Base-by-base conservation (phyloP, 2,797 vertebrate species). In the Basileuterus tristriatus region DNA sequence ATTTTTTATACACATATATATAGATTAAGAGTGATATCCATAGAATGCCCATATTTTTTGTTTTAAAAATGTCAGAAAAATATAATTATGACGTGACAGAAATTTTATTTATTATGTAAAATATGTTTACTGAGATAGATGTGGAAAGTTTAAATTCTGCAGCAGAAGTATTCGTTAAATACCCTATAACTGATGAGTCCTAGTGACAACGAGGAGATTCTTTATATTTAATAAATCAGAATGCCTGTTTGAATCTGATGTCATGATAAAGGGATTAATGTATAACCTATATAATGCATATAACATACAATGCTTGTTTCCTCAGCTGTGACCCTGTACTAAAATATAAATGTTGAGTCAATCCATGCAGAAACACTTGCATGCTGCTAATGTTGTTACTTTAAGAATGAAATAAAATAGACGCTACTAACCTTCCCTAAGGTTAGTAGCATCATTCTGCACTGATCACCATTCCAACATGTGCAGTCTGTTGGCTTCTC, bases 151-250 rank as follows among this genome's bases (percentile, higher is more conserved):
- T 53, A 29, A 71, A 63, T 47, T 70, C 7, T 65, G 15, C 16
- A 50, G 15, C 16, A 59, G 58, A 77, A 24, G 0, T 24, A 43
- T 32, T 77, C 17, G 27, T 53, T 76, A 56, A 71, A 32, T 56
- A 26, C 15, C 4, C 1, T 1, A 4, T 9, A 65, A 12, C 4
- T 67, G 22, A 44, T 36, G 1, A 3, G 11, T 12, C 13, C 34
- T 36, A 76, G 9, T 21, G 19, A 36, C 12, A 55, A 34, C 37
- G 16, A 12, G 23, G 15, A 41, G 8, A 34, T 52, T 36, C 5
- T 69, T 56, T 81, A 8, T 47, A 15, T 47, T 77, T 79, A 43
- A 29, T 2, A 34, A 56, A 36, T 36, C 17, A 52, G 36, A 78
- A 52, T 19, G 21, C 4, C 68, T 70, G 3, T 65, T 82, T 74